phyloP scores from a whole-genome alignment of 2,888 invertebrate genomes.

The Nectonema munidae region DNA sequence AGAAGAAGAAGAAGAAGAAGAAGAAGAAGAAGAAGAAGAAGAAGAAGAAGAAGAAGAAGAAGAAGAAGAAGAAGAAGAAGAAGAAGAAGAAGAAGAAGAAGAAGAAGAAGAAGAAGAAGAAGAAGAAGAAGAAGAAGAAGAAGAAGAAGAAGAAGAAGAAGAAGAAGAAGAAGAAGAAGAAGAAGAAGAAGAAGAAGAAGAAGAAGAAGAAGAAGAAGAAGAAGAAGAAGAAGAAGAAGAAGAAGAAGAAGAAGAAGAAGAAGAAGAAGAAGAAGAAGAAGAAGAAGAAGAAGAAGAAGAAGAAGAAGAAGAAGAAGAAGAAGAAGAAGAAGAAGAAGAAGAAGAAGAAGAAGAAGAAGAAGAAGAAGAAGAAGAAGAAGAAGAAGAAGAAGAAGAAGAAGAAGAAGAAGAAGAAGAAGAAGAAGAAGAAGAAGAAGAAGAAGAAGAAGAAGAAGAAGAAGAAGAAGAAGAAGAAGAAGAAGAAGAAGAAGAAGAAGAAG shows the following conservation, averaged over 20 bases:
- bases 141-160: slow-evolving; percentile 5
- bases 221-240: slow-evolving; percentile 5
- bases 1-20: slow-evolving; percentile 5
- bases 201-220: slow-evolving; percentile 5
- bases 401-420: slow-evolving; percentile 5
- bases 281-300: slow-evolving; percentile 5
- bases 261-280: slow-evolving; percentile 5
- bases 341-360: slow-evolving; percentile 5
- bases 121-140: slow-evolving; percentile 5
- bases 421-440: slow-evolving; percentile 5
- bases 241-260: slow-evolving; percentile 5
- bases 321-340: slow-evolving; percentile 5
- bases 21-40: slow-evolving; percentile 5
- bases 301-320: slow-evolving; percentile 5
- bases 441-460: slow-evolving; percentile 5
- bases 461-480: slow-evolving; percentile 5
- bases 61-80: slow-evolving; percentile 5
- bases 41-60: slow-evolving; percentile 5
- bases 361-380: slow-evolving; percentile 5
- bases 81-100: slow-evolving; percentile 5
- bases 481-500: slow-evolving; percentile 5
- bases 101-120: slow-evolving; percentile 5
- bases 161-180: slow-evolving; percentile 5
- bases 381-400: slow-evolving; percentile 5
- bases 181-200: slow-evolving; percentile 5